phyloP scores from a whole-genome alignment of 2,888 invertebrate genomes.

The Melangyna quadrimaculata region DNA sequence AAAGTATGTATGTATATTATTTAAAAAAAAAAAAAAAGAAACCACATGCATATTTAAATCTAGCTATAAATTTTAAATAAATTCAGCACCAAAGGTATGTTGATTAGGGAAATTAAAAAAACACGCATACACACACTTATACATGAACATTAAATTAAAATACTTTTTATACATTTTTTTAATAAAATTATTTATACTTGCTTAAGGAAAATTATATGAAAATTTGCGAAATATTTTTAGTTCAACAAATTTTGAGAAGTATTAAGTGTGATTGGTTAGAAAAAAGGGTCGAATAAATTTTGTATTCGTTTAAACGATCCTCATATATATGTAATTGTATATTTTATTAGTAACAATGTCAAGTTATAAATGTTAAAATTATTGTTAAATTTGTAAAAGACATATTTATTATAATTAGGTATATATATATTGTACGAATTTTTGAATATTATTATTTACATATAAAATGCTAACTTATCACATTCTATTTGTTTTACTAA shows the following conservation, averaged over 20 bases:
- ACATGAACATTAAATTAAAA: slow-evolving; percentile 39
- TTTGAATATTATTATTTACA: slow-evolving; percentile 31
- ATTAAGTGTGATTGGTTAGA: not conserved
- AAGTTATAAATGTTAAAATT: slow-evolving; percentile 19
- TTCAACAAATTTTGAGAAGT: not conserved
- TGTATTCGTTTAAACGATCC: slow-evolving; percentile 14
- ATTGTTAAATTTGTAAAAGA: slow-evolving; percentile 11
- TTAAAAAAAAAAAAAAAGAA: not conserved
- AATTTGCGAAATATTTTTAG: not conserved
- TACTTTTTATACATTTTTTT: slow-evolving; percentile 56
- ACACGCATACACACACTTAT: slow-evolving; percentile 13
- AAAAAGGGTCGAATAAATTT: not conserved
- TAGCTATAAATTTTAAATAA: slow-evolving; percentile 21
- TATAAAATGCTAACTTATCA: too few species aligned
- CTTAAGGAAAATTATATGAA: slow-evolving; percentile 1
- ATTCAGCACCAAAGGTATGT: slow-evolving; percentile 51
- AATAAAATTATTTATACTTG: slow-evolving; percentile 18
- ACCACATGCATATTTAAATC: not conserved
- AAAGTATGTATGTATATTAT: not conserved
- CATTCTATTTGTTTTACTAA: too few species aligned
- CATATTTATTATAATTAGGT: not conserved
- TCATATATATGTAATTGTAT: not conserved
- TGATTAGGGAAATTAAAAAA: slow-evolving; percentile 19
- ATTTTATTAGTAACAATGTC: not conserved
- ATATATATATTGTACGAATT: not conserved